Conservation (phyloP, 2,113 vertebrate genomes). For the Neogobius melanostomus region DNA sequence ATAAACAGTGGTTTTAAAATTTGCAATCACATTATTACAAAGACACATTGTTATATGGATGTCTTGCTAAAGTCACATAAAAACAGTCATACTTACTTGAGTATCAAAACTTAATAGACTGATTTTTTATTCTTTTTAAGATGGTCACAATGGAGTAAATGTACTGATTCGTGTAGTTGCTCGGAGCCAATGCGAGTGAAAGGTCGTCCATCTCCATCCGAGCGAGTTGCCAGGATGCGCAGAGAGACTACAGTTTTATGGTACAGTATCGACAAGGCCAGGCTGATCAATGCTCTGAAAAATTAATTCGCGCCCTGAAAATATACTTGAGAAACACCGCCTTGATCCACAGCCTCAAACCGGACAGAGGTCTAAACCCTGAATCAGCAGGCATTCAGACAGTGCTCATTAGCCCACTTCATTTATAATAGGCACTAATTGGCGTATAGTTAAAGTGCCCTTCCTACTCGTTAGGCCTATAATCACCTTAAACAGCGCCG, state of each 20-base stretch:
- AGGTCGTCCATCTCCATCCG: not conserved
- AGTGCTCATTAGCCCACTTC: conserved; percentile 61
- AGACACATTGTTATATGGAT: too few species aligned
- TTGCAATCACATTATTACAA: too few species aligned
- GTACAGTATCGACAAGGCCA: conserved; percentile 1
- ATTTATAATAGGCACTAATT: conserved; percentile 63
- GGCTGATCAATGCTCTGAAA: conserved; percentile 24
- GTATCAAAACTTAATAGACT: not conserved
- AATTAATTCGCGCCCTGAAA: conserved; percentile 20
- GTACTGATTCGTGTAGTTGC: not conserved
- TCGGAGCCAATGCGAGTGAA: not conserved
- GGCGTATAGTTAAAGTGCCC: conserved; percentile 56
- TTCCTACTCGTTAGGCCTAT: conserved; percentile 68
- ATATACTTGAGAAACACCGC: conserved; percentile 18
- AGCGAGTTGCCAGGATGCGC: not conserved
- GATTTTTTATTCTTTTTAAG: not conserved
- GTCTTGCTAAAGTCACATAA: not conserved
- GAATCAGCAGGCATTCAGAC: conserved; percentile 59
- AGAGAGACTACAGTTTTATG: conserved; percentile 11
- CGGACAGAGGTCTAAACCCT: conserved; percentile 50
- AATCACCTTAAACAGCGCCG: conserved; percentile 66
- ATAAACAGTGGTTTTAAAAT: not conserved
- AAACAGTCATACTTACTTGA: not conserved
- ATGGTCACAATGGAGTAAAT: not conserved
- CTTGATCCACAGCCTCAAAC: conserved; percentile 35